These are phyloP conservation scores for Halcyon malimbica DNA, from an alignment of 2,113 vertebrate species.

Conservation along the genomic window DNA sequence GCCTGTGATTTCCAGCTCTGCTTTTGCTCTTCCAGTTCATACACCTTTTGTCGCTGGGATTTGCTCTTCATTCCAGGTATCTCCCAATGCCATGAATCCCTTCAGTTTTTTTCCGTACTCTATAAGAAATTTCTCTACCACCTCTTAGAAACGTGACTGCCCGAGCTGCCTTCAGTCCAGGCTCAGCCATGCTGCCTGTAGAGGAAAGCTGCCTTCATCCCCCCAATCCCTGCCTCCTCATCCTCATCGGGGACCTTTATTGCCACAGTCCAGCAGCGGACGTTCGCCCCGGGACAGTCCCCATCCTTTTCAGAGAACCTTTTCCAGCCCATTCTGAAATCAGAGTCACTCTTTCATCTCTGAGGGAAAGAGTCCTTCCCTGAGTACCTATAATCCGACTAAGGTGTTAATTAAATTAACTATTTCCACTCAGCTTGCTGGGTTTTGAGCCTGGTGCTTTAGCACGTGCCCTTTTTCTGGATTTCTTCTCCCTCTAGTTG, in stretches of 20 bases:
- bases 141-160: fast-evolving
- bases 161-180: neutral
- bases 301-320: neutral
- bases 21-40: neutral
- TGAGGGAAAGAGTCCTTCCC: neutral
- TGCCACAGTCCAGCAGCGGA: neutral
- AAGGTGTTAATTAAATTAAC: neutral
- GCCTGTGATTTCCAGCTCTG: neutral
- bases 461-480: neutral
- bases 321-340: neutral
- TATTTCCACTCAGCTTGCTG: neutral
- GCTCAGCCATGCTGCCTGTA: neutral
- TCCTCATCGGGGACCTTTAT: neutral
- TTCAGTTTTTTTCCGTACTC: neutral
- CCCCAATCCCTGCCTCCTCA: neutral
- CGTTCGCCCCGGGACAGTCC: neutral
- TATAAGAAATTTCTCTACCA: neutral
- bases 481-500: neutral
- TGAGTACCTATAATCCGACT: neutral
- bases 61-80: neutral
- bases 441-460: neutral
- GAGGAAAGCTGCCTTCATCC: neutral
- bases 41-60: neutral
- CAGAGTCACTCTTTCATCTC: neutral
- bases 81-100: neutral